Percentiles rank a stretch among this genome's conserved stretches.
phyloP scores from a whole-genome alignment of 2,888 invertebrate genomes.

The Ophion ventricosus region DNA sequence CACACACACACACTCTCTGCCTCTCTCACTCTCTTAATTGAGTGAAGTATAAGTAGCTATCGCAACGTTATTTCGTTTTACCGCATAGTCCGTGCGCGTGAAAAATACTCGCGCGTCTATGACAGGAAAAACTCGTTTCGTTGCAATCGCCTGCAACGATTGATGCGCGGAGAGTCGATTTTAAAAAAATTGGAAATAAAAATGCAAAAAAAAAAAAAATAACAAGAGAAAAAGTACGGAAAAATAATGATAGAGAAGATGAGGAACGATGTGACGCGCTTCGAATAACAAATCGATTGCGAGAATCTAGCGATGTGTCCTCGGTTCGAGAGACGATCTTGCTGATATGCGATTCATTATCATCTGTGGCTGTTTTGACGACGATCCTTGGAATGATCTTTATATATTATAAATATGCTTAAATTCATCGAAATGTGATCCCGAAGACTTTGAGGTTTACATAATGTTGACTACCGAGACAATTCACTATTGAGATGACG shows the following conservation, averaged over 20 bases:
- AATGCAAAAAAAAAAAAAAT: neutral
- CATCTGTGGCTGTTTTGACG: too few relatives aligned
- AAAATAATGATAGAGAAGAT: neutral
- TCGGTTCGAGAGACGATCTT: neutral
- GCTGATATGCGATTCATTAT: neutral
- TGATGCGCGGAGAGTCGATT: neutral
- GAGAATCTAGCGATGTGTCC: neutral
- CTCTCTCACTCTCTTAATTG: slow-evolving; percentile 32
- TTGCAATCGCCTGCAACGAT: neutral
- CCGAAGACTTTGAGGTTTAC: too few relatives aligned
- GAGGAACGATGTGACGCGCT: neutral
- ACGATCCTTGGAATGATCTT: too few relatives aligned
- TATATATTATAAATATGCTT: too few relatives aligned
- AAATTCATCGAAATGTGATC: too few relatives aligned
- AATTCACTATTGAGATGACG: too few relatives aligned
- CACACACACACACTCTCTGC: too few relatives aligned
- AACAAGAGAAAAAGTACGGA: neutral
- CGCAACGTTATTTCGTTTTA: neutral
- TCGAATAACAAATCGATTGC: slow-evolving; percentile 9
- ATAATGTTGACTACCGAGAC: too few relatives aligned
- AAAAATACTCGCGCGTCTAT: slow-evolving; percentile 2
- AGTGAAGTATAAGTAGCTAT: slow-evolving; percentile 45
- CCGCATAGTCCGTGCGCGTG: too few relatives aligned
- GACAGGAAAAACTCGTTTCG: slow-evolving; percentile 19
- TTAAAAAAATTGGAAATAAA: slow-evolving; percentile 11